phyloP scores from a whole-genome alignment of 2,113 vertebrate genomes.

The Bucco capensis region DNA sequence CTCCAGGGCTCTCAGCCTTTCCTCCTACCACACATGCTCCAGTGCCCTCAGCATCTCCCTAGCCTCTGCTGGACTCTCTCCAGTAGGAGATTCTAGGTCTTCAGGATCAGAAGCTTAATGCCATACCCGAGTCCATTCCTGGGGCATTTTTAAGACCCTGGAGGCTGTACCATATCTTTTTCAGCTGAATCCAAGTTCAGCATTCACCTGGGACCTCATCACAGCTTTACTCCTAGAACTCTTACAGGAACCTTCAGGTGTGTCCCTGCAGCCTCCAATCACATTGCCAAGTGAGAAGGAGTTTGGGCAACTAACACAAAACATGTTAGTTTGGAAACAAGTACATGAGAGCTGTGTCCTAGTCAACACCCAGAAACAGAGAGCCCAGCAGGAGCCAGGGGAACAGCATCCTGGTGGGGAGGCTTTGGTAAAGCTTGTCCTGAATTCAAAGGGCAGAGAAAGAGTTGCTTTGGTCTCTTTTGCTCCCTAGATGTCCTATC shows the following conservation, averaged over 20 bases:
- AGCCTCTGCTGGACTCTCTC: too few relatives aligned
- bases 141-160: neutral
- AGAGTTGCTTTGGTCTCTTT: neutral
- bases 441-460: neutral
- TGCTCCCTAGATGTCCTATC: neutral
- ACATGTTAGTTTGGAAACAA: neutral
- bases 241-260: neutral
- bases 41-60: too few relatives aligned
- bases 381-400: neutral
- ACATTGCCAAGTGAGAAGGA: neutral
- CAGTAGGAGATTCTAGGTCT: too few relatives aligned
- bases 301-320: neutral
- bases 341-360: neutral
- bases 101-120: neutral
- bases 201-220: neutral
- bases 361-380: neutral
- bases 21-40: too few relatives aligned
- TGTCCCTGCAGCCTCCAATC: neutral
- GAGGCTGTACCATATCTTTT: too few relatives aligned
- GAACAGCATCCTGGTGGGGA: neutral
- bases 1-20: too few relatives aligned
- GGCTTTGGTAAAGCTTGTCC: neutral
- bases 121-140: accelerated
- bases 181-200: too few relatives aligned
- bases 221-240: neutral